Base-by-base conservation (phyloP, 2,888 invertebrate genomes). In the Stenurella melanura region DNA sequence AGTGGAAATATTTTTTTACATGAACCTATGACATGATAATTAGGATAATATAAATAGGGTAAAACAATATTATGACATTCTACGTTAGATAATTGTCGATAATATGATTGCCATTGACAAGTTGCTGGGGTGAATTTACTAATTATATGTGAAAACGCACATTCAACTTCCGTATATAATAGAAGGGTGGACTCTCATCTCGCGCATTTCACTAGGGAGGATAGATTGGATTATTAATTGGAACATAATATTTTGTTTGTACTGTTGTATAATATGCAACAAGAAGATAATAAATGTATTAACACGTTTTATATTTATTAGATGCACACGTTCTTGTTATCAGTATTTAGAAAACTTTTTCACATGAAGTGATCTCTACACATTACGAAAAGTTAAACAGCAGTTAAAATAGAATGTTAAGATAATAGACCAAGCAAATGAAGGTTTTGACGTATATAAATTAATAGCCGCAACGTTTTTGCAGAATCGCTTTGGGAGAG, bases 61-160 rank as follows among this genome's bases (percentile, higher is more conserved):
- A 34, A 26, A 74, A 67, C 3, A 50, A 67, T 58, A 58, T 74
- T 74, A n/a, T 74, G 74, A 69, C 34, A 63, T n/a, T 30, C 26
- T 69, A 17, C 34, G 0, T 17, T 19, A 54, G 63, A 57, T 69
- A 74, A 74, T 74, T 56, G 19, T 69, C 50, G 68, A 63, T 69
- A 69, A 74, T 38, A 26, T 34, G 54, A 66, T 73, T 57, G 42
- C 38, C 19, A 50, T 30, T 73, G 67, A 74, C 68, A 69, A 50
- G 18, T 34, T 58, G 12, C 26, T 21, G 6, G 60, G 66, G 57
- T 34, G 26, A 61, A 56, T 34, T 69, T 30, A 56, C 19, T 69
- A 69, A 69, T 58, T 61, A 68, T 61, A 30, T 68, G 74, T 34
- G 63, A 69, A 61, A 67, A 63, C 42, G 15, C 30, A 54, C 60